A percentile compares a stretch with the other conserved stretches of the same genome.
Conservation (phyloP, 2,797 vertebrate genomes). For the Artibeus lituratus region DNA sequence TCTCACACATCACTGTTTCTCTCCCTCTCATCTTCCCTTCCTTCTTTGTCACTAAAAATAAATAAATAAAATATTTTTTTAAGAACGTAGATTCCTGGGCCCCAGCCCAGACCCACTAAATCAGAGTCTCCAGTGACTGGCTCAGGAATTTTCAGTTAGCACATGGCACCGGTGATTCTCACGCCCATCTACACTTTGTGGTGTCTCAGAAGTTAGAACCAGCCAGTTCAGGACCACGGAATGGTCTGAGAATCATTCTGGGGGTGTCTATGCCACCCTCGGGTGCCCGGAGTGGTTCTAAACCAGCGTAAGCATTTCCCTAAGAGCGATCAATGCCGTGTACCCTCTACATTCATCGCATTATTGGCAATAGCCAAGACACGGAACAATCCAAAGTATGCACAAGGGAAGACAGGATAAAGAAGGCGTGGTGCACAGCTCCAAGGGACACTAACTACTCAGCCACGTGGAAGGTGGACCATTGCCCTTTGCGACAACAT, state of each 20-base stretch:
- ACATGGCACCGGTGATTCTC: neutral
- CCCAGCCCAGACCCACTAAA: neutral
- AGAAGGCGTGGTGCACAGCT: neutral
- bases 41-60: too few species aligned
- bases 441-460: neutral
- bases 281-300: neutral
- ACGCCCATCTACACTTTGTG: neutral
- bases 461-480: neutral
- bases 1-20: too few species aligned
- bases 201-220: neutral
- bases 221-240: neutral
- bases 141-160: neutral
- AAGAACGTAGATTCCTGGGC: neutral
- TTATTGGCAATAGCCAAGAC: neutral
- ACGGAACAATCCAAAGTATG: neutral
- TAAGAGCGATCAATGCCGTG: neutral
- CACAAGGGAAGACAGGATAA: neutral
- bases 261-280: neutral
- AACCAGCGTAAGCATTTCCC: neutral
- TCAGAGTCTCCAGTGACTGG: neutral
- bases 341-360: neutral
- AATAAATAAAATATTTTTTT: too few species aligned
- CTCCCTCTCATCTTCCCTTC: too few species aligned
- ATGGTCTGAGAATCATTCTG: neutral
- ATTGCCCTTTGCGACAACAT: neutral